Conservation (phyloP, 1,140 invertebrate species). For the Mycetomoellerius zeteki region DNA sequence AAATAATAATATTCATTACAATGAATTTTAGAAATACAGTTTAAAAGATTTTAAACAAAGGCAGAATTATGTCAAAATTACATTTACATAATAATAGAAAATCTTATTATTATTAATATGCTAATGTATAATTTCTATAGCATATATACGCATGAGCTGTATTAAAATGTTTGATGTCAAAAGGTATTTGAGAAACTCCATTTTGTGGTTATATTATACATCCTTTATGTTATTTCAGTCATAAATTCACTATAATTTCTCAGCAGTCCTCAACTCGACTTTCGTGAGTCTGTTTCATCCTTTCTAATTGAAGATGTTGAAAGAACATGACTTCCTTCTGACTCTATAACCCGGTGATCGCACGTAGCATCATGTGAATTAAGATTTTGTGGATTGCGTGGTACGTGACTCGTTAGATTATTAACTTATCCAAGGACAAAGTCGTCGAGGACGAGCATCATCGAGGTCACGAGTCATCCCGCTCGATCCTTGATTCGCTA, state of each 20-base stretch:
- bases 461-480: slow-evolving; percentile 65
- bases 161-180: not conserved
- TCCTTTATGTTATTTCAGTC: not conserved
- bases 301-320: slow-evolving; percentile 27
- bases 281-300: not conserved
- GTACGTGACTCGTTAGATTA: slow-evolving; percentile 57
- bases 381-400: not conserved
- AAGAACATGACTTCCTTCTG: slow-evolving; percentile 8
- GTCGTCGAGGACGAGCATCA: slow-evolving; percentile 50
- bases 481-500: slow-evolving; percentile 50
- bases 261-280: not conserved
- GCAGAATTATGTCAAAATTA: not conserved
- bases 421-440: slow-evolving; percentile 51
- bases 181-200: not conserved
- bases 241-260: slow-evolving; percentile 7
- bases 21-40: not conserved
- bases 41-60: not conserved
- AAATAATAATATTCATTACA: not conserved
- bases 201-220: slow-evolving; percentile 13
- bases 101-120: not conserved
- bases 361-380: slow-evolving; percentile 29
- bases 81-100: not conserved
- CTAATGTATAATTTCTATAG: not conserved
- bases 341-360: not conserved
- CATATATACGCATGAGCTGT: not conserved